A percentile compares a stretch with the other conserved stretches of the same genome.
Evolutionary conservation across 2,113 vertebrate genomes (phyloP).

Genomic region (Apodemus sylvaticus): DNA sequence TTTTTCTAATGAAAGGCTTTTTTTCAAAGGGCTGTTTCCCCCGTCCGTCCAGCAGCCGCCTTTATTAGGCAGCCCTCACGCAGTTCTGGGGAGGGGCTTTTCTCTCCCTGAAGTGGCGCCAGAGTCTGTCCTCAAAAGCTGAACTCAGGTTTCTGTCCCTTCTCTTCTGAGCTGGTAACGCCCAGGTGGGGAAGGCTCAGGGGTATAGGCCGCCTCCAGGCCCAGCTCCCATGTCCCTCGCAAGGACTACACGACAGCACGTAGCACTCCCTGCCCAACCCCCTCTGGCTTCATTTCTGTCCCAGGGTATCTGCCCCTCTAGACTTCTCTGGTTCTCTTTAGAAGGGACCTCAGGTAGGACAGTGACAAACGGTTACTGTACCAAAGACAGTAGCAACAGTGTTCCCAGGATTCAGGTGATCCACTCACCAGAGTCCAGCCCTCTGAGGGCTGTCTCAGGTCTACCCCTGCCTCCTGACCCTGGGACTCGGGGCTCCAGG

Average conservation of each 20-base stretch:
- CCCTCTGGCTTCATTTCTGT: rapidly evolving
- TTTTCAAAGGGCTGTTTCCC: conserved; percentile 84
- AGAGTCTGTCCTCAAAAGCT: conserved; percentile 73
- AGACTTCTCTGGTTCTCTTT: not conserved
- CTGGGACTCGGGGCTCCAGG: not conserved
- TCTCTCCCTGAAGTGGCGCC: conserved; percentile 79
- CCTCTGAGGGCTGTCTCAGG: not conserved
- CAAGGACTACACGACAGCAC: rapidly evolving
- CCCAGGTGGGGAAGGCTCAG: rapidly evolving
- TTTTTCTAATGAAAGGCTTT: conserved; percentile 91
- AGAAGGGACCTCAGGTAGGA: not conserved
- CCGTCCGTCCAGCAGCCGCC: conserved; percentile 85
- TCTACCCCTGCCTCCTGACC: not conserved
- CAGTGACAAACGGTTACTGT: not conserved
- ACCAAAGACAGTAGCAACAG: too few relatives aligned
- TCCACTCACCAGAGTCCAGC: not conserved
- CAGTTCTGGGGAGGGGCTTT: conserved; percentile 87
- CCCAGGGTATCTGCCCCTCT: not conserved
- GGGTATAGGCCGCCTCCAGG: not conserved
- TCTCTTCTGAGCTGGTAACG: not conserved
- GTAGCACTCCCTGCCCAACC: not conserved
- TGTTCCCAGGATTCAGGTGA: not conserved
- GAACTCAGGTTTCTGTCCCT: not conserved
- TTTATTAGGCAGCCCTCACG: conserved; percentile 88
- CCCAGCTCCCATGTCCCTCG: not conserved